phyloP scores from a whole-genome alignment of 2,797 vertebrate genomes.

The Oryzias sinensis region DNA sequence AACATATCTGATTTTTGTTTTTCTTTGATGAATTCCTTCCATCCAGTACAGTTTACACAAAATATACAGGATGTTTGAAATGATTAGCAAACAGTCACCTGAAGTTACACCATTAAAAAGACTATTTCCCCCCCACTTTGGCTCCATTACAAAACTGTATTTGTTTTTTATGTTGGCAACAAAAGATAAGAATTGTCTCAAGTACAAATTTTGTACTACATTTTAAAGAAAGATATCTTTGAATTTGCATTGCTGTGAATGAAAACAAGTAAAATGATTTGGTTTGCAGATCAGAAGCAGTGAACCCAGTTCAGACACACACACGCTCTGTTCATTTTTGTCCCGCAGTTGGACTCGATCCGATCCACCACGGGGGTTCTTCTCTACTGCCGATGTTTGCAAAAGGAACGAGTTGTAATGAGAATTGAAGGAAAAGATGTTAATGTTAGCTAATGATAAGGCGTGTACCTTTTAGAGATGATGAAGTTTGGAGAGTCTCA shows the following conservation, averaged over 20 bases:
- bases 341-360: no score
- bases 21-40: conserved; percentile 6
- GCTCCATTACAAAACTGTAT: no score
- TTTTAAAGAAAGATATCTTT: no score
- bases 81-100: no score
- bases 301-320: conserved; percentile 11
- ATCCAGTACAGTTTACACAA: neutral
- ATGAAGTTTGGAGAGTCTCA: conserved; percentile 12
- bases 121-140: no score
- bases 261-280: conserved; percentile 28
- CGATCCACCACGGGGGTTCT: conserved; percentile 40
- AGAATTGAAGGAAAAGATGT: conserved; percentile 14
- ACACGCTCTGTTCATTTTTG: conserved; percentile 51
- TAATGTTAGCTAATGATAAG: conserved; percentile 14
- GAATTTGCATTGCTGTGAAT: no score
- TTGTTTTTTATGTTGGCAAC: neutral
- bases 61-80: no score
- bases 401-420: conserved; percentile 10
- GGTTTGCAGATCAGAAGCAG: conserved; percentile 40
- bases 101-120: no score
- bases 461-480: conserved; percentile 4
- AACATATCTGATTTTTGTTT: conserved; percentile 8
- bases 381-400: conserved; percentile 22
- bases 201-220: no score
- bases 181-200: neutral